phyloP scores from a whole-genome alignment of 1,140 invertebrate species.

The Caenorhabditis inopinata region DNA sequence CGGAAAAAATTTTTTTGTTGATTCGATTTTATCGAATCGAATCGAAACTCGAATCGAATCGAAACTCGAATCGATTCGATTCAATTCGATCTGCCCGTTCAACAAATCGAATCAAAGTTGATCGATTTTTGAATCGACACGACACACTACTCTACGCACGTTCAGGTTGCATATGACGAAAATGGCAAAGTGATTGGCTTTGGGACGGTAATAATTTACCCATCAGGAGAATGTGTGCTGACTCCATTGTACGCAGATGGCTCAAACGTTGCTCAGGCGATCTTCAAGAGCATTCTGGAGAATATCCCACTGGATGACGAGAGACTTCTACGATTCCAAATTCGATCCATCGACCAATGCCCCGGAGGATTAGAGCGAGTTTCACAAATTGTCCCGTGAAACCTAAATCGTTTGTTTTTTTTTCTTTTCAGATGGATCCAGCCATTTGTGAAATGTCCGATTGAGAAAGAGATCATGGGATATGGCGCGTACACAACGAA shows the following conservation, averaged over 20 bases:
- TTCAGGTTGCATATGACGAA: background rate
- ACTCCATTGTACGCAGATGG: background rate
- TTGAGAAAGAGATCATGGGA: no score
- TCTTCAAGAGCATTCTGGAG: background rate
- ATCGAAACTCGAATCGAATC: no score
- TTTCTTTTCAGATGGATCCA: background rate
- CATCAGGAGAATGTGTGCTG: conserved; percentile 1
- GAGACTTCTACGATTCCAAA: background rate
- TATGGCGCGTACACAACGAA: no score
- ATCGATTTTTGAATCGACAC: no score
- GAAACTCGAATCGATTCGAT: no score
- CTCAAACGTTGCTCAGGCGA: background rate
- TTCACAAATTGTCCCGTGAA: background rate
- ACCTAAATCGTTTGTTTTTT: background rate
- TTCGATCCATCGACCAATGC: background rate
- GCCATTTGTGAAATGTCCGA: no score
- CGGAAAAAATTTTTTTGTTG: no score
- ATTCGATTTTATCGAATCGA: no score
- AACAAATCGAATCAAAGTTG: no score
- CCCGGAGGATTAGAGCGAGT: background rate
- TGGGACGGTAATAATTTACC: background rate
- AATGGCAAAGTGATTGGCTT: background rate
- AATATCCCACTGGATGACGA: background rate
- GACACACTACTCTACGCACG: no score
- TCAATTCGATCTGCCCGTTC: no score